phyloP scores from a whole-genome alignment of 2,113 vertebrate species.

The Candoia aspera region DNA sequence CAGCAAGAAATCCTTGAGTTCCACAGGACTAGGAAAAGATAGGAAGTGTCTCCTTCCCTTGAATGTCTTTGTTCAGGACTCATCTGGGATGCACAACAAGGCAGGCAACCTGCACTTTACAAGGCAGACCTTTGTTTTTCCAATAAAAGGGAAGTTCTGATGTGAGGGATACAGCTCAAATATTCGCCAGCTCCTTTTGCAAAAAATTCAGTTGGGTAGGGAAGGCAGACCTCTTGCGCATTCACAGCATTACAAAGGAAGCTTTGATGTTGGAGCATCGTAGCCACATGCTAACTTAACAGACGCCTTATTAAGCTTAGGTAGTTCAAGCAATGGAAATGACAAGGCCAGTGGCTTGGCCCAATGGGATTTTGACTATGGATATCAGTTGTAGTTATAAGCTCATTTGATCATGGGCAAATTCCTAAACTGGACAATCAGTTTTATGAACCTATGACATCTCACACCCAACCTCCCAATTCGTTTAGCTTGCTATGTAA shows the following conservation, averaged over 20 bases:
- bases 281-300: neutral
- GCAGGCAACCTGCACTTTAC: slow-evolving; percentile 34
- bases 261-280: neutral
- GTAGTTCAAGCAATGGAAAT: neutral
- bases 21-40: slow-evolving; percentile 3
- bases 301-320: slow-evolving; percentile 7
- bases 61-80: slow-evolving; percentile 26
- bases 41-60: slow-evolving; percentile 39
- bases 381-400: neutral
- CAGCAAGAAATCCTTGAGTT: no score
- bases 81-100: slow-evolving; percentile 24
- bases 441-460: no score
- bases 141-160: slow-evolving; percentile 40
- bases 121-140: slow-evolving; percentile 15
- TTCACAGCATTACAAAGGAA: slow-evolving; percentile 3
- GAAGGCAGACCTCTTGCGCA: neutral
- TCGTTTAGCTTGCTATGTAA: no score
- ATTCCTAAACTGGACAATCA: neutral
- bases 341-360: no score
- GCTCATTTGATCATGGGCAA: neutral
- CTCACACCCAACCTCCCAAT: no score
- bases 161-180: slow-evolving; percentile 37
- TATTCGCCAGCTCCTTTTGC: slow-evolving; percentile 28
- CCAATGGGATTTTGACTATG: neutral
- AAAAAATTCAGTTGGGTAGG: slow-evolving; percentile 16